Evolutionary conservation across 1,140 invertebrate genomes (phyloP).

Genomic region (Drosophila funebris): DNA sequence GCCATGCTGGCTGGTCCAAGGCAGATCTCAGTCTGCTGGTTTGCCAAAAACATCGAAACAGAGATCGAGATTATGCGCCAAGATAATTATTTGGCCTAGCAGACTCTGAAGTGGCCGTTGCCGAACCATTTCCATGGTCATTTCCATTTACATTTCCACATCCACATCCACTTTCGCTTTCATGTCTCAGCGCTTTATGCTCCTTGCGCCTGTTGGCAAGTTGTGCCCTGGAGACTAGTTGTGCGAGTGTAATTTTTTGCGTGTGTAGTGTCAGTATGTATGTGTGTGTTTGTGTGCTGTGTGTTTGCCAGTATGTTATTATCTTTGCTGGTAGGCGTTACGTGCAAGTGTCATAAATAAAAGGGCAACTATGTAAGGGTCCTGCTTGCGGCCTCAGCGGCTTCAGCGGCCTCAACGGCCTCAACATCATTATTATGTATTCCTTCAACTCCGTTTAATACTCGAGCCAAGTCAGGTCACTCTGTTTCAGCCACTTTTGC

Average conservation of each 20-base stretch:
- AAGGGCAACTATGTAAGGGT: conserved; percentile 66
- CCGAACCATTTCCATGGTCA: background rate
- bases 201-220: conserved; percentile 72
- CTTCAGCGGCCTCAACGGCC: too few species aligned
- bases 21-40: conserved; percentile 46
- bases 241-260: conserved; percentile 62
- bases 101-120: conserved; percentile 34
- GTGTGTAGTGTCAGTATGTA: conserved; percentile 8
- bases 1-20: conserved; percentile 48
- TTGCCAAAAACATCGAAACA: conserved; percentile 33
- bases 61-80: conserved; percentile 63
- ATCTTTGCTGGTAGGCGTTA: conserved; percentile 74
- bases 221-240: conserved; percentile 78
- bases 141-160: conserved; percentile 26
- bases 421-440: conserved; percentile 70
- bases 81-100: conserved; percentile 74
- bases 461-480: too few species aligned
- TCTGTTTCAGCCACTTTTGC: background rate
- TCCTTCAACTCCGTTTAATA: conserved; percentile 26
- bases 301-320: conserved; percentile 53
- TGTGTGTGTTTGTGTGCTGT: conserved; percentile 1
- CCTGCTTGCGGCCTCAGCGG: conserved; percentile 32
- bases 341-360: conserved; percentile 79
- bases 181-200: conserved; percentile 72
- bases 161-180: conserved; percentile 47